A percentile compares a stretch with the other conserved stretches of the same genome.
Evolutionary conservation across 1,140 invertebrate genomes (phyloP).

Genomic region (Muscidifurax raptorellus): DNA sequence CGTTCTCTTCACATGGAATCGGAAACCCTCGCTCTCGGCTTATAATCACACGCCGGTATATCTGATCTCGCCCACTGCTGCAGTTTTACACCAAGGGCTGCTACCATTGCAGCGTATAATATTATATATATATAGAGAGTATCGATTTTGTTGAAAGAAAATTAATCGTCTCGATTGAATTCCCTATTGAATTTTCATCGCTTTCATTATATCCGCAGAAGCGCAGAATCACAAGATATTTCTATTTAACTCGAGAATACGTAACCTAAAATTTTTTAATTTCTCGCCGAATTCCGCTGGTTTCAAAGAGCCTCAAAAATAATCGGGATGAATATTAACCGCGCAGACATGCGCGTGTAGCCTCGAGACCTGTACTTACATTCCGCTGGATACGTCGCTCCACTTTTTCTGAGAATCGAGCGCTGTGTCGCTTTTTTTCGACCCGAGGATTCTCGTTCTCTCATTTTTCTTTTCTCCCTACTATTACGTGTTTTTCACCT

Average conservation of each 20-base stretch:
- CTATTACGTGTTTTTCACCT: no score
- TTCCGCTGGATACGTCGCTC: background rate
- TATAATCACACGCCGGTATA: constrained; percentile 1
- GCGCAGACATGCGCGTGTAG: background rate
- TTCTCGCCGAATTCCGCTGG: background rate
- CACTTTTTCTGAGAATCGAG: constrained; percentile 16
- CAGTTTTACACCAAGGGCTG: background rate
- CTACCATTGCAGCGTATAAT: no score
- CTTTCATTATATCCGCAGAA: no score
- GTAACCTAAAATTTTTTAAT: background rate
- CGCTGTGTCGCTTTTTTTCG: background rate
- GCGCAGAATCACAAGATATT: no score
- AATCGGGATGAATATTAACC: constrained; percentile 36
- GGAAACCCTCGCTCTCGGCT: background rate
- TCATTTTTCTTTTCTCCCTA: background rate
- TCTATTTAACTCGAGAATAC: no score
- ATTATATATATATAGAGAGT: no score
- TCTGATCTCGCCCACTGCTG: background rate
- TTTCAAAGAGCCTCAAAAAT: background rate
- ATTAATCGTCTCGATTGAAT: background rate
- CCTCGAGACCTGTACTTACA: background rate
- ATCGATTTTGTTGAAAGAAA: background rate
- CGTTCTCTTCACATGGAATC: constrained; percentile 1
- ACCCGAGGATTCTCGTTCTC: no score
- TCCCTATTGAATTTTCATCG: background rate